These are phyloP conservation scores for Hyposoter didymator DNA, from an alignment of 2,888 invertebrate species.

Conservation along the genomic window DNA sequence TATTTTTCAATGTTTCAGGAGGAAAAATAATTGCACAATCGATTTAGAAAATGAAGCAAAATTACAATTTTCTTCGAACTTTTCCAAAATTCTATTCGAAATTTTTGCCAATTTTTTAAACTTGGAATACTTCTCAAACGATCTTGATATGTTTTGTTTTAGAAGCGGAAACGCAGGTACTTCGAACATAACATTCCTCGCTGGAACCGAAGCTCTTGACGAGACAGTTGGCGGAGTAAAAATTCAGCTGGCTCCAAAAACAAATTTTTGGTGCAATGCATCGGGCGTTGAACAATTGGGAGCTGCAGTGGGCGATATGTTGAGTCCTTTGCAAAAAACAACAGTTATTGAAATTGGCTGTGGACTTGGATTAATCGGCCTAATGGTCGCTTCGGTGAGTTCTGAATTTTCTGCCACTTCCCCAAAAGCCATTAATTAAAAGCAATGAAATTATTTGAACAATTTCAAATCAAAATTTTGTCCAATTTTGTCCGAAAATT, in stretches of 20 bases:
- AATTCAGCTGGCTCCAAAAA: constrained; percentile 82
- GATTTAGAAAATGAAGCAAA: too few relatives aligned
- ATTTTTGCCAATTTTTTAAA: neutral
- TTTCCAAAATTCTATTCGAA: neutral
- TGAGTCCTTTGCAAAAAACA: constrained; percentile 75
- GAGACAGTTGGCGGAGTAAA: constrained; percentile 80
- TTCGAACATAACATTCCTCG: constrained; percentile 80
- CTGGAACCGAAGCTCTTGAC: constrained; percentile 81
- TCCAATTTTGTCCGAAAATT: neutral
- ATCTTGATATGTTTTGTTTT: constrained; percentile 29
- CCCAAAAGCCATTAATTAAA: too few relatives aligned
- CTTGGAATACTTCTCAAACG: neutral
- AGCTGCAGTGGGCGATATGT: constrained; percentile 77
- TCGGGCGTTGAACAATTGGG: constrained; percentile 80
- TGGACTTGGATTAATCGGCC: constrained; percentile 81
- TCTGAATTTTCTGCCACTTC: neutral
- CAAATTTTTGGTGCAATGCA: constrained; percentile 82
- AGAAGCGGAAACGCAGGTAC: constrained; percentile 75
- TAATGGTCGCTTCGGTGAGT: constrained; percentile 81
- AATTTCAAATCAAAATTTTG: too few relatives aligned
- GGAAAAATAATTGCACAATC: too few relatives aligned
- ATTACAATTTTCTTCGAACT: constrained; percentile 36
- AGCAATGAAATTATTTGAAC: too few relatives aligned
- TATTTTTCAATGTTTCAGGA: too few relatives aligned
- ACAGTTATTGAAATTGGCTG: constrained; percentile 82